phyloP scores from a whole-genome alignment of 2,113 vertebrate species.

The Gobius niger region DNA sequence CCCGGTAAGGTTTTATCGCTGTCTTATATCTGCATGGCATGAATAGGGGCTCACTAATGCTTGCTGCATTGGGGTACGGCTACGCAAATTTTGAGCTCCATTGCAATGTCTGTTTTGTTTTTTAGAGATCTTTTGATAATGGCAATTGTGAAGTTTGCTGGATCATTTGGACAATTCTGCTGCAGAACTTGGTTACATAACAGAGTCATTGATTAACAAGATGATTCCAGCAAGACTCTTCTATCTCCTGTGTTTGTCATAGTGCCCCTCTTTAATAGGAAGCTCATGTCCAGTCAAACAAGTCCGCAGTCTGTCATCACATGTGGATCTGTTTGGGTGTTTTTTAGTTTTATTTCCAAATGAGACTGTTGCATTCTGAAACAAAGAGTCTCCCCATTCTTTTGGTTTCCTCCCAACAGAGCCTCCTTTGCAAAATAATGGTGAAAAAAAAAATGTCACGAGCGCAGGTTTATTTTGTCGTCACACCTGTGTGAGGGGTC shows the following conservation, averaged over 20 bases:
- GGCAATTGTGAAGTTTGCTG: background rate
- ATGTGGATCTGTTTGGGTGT: background rate
- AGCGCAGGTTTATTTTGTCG: too few relatives aligned
- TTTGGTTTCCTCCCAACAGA: background rate
- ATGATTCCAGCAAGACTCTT: background rate
- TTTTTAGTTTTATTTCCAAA: background rate
- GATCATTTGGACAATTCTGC: background rate
- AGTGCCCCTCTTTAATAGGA: background rate
- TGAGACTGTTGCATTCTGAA: background rate
- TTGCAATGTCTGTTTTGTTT: background rate
- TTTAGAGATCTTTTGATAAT: too few relatives aligned
- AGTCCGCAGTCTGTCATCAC: constrained; percentile 24
- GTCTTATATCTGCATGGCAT: constrained; percentile 26
- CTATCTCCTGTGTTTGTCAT: too few relatives aligned
- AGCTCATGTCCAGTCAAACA: constrained; percentile 22
- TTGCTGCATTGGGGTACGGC: background rate
- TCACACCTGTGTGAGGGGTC: too few relatives aligned
- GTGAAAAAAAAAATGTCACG: too few relatives aligned
- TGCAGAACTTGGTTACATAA: constrained; percentile 6
- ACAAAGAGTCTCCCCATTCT: background rate
- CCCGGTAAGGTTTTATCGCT: constrained; percentile 56
- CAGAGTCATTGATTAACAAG: background rate
- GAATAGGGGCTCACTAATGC: constrained; percentile 32
- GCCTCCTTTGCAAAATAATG: background rate
- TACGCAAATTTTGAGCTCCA: background rate